Base-by-base conservation (phyloP, 2,797 vertebrate genomes). In the Melanotaenia nigrans region DNA sequence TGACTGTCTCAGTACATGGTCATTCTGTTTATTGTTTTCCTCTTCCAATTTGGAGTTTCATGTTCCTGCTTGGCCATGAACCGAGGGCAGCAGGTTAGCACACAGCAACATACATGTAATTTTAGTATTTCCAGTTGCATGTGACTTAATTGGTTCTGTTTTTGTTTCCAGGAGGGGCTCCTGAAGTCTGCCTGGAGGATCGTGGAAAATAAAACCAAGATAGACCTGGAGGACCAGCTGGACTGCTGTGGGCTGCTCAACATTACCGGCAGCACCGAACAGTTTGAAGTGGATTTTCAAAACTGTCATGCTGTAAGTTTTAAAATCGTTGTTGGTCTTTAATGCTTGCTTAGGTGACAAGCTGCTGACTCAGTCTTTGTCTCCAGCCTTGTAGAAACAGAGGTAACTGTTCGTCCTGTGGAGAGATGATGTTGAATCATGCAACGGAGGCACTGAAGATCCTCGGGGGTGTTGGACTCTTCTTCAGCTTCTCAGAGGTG, bases 401-500 rank as follows among this genome's bases (percentile, higher is more conserved):
- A 0, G 0, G 0, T 0, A 0, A 0, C 0, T 97, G 96, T 82
- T 64, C 24, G 49, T 89, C 89, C 60, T 98, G 97, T 22, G 97
- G 96, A 16, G 84, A 93, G 0, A 93, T 87, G 90, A 96, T 97
- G 94, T 91, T 97, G 61, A 85, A 89, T 66, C 95, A 98, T 70
- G 95, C 96, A n/a, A 93, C 94, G 0, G 95, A 96, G 85, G 96
- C 94, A n/a, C 89, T 98, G 85, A 96, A 96, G 92, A 97, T 97
- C 85, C 94, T 97, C 7, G 97, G 97, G 0, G 97, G 97, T 2
- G 96, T 98, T 0, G 97, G 97, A 1, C 96, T 98, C 24, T 98
- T 98, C 92, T 98, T 98, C 89, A 98, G 97, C 87, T 98, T 98
- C 86, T 97, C 97, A 11, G 97, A 98, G 95, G 97, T 97, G 79